Evolutionary conservation across 2,888 invertebrate species (phyloP).

Genomic region (Myathropa florea): DNA sequence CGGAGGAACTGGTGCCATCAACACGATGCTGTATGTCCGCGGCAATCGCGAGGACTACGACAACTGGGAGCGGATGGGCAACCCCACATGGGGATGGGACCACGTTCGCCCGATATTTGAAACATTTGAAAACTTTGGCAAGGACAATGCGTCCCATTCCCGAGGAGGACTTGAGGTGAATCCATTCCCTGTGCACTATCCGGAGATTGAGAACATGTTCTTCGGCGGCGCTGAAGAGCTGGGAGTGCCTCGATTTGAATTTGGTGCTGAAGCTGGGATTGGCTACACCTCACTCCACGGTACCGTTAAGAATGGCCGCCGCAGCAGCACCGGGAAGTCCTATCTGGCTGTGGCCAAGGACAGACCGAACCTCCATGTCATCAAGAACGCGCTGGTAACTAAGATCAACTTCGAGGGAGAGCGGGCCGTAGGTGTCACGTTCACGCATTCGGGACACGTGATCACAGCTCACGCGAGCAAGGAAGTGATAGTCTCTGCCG

Average conservation of each 20-base stretch:
- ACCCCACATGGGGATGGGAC: conserved; percentile 86
- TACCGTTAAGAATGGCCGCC: conserved; percentile 84
- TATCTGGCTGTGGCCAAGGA: conserved; percentile 83
- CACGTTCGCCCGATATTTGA: conserved; percentile 88
- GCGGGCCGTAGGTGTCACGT: conserved; percentile 81
- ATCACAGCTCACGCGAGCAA: conserved; percentile 67
- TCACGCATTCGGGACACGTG: conserved; percentile 65
- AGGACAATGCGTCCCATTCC: conserved; percentile 62
- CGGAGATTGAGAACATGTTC: conserved; percentile 74
- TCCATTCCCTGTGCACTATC: conserved; percentile 2
- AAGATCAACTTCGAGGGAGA: conserved; percentile 82
- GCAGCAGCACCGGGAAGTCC: conserved; percentile 88
- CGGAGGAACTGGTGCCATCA: conserved; percentile 85
- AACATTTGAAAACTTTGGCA: conserved; percentile 86
- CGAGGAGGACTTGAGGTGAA: neutral
- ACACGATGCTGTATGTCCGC: conserved; percentile 85
- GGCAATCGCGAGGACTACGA: conserved; percentile 86
- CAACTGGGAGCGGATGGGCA: conserved; percentile 84
- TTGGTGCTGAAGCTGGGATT: conserved; percentile 79
- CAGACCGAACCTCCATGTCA: conserved; percentile 79
- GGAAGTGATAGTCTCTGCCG: conserved; percentile 75
- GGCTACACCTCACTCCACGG: conserved; percentile 82
- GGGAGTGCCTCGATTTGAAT: conserved; percentile 79
- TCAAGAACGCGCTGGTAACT: conserved; percentile 82
- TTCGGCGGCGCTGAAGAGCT: conserved; percentile 81